Evolutionary conservation across 2,113 vertebrate genomes (phyloP).

Genomic region (Sturnus vulgaris): DNA sequence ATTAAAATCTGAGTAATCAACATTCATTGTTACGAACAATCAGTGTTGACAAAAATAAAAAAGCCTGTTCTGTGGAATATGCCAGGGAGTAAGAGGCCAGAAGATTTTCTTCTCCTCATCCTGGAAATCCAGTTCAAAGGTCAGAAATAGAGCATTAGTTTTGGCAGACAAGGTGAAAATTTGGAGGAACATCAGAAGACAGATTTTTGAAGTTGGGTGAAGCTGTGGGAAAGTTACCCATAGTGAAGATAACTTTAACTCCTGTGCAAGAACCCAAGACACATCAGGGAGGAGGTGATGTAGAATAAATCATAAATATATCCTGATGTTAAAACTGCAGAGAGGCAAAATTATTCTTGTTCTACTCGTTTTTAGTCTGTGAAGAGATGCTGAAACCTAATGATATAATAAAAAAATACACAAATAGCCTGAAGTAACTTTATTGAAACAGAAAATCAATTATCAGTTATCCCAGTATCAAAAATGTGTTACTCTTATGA

Average conservation of each 20-base stretch:
- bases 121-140: neutral
- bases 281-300: neutral
- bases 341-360: neutral
- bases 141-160: neutral
- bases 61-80: neutral
- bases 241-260: neutral
- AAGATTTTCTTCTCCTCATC: neutral
- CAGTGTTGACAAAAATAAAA: neutral
- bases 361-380: neutral
- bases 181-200: neutral
- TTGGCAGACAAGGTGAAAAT: neutral
- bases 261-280: neutral
- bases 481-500: neutral
- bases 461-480: neutral
- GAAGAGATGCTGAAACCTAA: neutral
- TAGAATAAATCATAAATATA: neutral
- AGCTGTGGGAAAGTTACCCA: neutral
- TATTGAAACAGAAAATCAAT: neutral
- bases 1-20: neutral
- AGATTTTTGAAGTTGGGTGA: neutral
- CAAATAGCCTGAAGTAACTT: neutral
- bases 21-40: neutral
- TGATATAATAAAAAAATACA: neutral
- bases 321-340: neutral
- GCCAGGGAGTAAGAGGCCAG: neutral